A percentile compares a stretch with the other conserved stretches of the same genome.
These are phyloP conservation scores for Anguilla obscura DNA, from an alignment of 2,797 vertebrate genomes.

Conservation along the genomic window DNA sequence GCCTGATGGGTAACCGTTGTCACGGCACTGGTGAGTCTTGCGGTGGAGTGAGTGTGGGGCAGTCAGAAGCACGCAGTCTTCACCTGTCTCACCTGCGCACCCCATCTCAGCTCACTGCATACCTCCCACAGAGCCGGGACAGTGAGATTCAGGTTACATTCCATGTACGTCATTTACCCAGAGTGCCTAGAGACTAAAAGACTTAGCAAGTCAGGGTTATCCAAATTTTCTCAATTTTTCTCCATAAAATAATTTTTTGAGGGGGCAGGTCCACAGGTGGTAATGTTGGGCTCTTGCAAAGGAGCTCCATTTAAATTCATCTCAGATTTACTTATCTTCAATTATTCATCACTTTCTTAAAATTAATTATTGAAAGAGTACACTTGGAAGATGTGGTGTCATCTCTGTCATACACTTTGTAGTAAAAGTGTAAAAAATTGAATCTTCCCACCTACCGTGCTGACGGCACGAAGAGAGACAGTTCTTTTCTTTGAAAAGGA, in stretches of 20 bases:
- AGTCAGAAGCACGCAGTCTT: background rate
- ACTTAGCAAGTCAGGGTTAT: constrained; percentile 2
- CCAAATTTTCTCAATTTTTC: background rate
- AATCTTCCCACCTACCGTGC: background rate
- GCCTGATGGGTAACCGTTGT: background rate
- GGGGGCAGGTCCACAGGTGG: background rate
- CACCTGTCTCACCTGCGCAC: background rate
- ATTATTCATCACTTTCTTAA: background rate
- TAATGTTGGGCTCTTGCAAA: background rate
- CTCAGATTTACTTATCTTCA: background rate
- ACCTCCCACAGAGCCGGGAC: background rate
- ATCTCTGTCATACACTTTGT: background rate
- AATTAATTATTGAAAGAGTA: background rate
- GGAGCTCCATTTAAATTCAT: background rate
- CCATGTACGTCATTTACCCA: background rate
- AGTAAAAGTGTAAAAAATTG: background rate
- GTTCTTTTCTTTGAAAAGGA: background rate
- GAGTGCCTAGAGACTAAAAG: background rate
- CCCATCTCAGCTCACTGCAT: background rate
- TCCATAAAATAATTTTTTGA: background rate
- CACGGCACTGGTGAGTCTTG: background rate
- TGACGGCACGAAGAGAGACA: background rate
- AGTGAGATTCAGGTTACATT: background rate
- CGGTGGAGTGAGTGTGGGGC: background rate
- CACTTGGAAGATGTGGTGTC: background rate